Percentiles rank a stretch among this genome's conserved stretches.
phyloP scores from a whole-genome alignment of 2,797 vertebrate species.

The Brachymystax lenok region DNA sequence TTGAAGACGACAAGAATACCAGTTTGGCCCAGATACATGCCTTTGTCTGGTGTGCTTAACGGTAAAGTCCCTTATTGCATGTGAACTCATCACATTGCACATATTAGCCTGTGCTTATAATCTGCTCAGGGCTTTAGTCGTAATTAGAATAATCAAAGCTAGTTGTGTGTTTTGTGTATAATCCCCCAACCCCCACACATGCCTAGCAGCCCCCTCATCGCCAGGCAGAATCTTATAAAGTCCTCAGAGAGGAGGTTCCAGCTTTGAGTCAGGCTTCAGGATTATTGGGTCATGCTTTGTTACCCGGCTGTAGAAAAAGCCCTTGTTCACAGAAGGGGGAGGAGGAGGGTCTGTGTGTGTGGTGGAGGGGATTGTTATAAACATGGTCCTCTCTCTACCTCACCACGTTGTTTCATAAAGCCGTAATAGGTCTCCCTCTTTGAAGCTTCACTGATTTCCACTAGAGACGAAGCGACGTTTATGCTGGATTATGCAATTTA shows the following conservation, averaged over 20 bases:
- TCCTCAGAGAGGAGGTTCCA: slow-evolving; percentile 73
- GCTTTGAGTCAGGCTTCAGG: slow-evolving; percentile 79
- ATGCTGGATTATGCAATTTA: slow-evolving; percentile 21
- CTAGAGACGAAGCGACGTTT: slow-evolving; percentile 11
- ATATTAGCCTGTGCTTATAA: slow-evolving; percentile 64
- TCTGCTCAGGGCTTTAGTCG: slow-evolving; percentile 64
- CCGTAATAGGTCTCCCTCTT: slow-evolving; percentile 62
- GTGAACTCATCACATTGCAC: slow-evolving; percentile 53
- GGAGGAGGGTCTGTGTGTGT: slow-evolving; percentile 24
- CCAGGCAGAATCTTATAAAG: slow-evolving; percentile 67
- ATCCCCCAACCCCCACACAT: slow-evolving; percentile 16
- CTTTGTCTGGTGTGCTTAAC: slow-evolving; percentile 37
- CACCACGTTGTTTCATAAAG: slow-evolving; percentile 59
- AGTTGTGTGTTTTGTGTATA: slow-evolving; percentile 54
- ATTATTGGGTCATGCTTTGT: slow-evolving; percentile 86
- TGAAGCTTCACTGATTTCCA: slow-evolving; percentile 53
- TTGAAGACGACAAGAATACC: not conserved
- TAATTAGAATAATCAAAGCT: slow-evolving; percentile 79
- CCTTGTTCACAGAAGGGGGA: slow-evolving; percentile 71
- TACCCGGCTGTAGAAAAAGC: slow-evolving; percentile 81
- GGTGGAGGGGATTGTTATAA: slow-evolving; percentile 15
- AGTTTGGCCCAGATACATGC: slow-evolving; percentile 16
- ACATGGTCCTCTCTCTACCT: slow-evolving; percentile 17
- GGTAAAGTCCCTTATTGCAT: slow-evolving; percentile 43
- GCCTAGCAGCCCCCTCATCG: slow-evolving; percentile 24